A percentile compares a stretch with the other conserved stretches of the same genome.
Conservation (phyloP, 1,140 invertebrate genomes). For the Bactericera cockerelli region DNA sequence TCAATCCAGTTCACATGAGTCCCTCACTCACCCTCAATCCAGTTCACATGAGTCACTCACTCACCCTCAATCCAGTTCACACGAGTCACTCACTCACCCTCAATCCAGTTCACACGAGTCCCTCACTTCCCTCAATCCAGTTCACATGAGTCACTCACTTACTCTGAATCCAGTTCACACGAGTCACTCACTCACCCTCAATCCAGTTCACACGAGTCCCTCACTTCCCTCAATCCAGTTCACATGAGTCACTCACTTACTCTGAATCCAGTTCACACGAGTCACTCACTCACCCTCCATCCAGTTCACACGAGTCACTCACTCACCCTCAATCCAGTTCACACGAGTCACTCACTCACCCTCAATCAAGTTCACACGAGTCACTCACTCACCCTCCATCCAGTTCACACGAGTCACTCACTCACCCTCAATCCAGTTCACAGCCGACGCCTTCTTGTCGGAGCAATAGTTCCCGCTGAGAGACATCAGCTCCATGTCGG, state of each 20-base stretch:
- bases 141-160: no score
- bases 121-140: conserved; percentile 47
- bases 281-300: no score
- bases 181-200: no score
- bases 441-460: conserved; percentile 93
- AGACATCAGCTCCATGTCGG: conserved; percentile 84
- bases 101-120: conserved; percentile 81
- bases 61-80: conserved; percentile 67
- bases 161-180: no score
- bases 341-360: no score
- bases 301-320: conserved; percentile 97
- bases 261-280: no score
- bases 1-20: conserved; percentile 77
- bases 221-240: conserved; percentile 63
- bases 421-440: conserved; percentile 66
- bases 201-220: conserved; percentile 90
- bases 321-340: conserved; percentile 60
- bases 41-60: no score
- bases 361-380: conserved; percentile 73
- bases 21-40: conserved; percentile 39
- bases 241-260: no score
- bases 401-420: no score
- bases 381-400: conserved; percentile 31
- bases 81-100: no score
- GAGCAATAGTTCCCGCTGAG: conserved; percentile 95